phyloP scores from a whole-genome alignment of 2,797 vertebrate species.

The Periparus ater region DNA sequence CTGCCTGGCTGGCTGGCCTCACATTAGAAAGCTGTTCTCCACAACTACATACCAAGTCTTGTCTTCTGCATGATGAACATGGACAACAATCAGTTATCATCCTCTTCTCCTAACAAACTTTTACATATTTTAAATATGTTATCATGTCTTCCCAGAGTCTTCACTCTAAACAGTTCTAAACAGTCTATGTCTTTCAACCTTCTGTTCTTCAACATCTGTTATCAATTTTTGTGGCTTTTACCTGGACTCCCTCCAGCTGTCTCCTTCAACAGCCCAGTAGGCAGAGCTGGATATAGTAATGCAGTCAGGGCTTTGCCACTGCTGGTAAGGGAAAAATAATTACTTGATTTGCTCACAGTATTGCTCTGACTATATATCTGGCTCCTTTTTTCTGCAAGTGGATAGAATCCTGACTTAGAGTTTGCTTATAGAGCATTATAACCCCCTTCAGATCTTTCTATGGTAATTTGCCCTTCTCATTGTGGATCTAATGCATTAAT shows the following conservation, averaged over 20 bases:
- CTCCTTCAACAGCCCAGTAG: neutral
- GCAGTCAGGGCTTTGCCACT: neutral
- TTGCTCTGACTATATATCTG: neutral
- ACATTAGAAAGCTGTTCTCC: neutral
- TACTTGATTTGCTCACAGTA: neutral
- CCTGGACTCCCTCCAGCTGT: neutral
- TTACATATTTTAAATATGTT: slow-evolving; percentile 11
- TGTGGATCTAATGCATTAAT: neutral
- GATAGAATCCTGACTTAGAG: neutral
- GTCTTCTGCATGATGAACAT: neutral
- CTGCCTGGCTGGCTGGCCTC: neutral
- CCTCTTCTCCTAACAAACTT: neutral
- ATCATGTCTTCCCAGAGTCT: neutral
- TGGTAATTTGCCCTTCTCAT: neutral
- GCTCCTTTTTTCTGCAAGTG: neutral
- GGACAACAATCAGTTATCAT: neutral
- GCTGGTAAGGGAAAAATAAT: neutral
- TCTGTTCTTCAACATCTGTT: neutral
- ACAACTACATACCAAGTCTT: neutral
- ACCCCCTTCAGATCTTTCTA: neutral
- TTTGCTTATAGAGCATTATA: neutral
- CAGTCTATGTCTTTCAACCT: neutral
- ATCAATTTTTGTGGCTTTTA: slow-evolving; percentile 12
- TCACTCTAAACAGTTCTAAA: slow-evolving; percentile 20
- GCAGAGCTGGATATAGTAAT: neutral